Conservation (phyloP, 2,113 vertebrate genomes). For the Arizona elegans region DNA sequence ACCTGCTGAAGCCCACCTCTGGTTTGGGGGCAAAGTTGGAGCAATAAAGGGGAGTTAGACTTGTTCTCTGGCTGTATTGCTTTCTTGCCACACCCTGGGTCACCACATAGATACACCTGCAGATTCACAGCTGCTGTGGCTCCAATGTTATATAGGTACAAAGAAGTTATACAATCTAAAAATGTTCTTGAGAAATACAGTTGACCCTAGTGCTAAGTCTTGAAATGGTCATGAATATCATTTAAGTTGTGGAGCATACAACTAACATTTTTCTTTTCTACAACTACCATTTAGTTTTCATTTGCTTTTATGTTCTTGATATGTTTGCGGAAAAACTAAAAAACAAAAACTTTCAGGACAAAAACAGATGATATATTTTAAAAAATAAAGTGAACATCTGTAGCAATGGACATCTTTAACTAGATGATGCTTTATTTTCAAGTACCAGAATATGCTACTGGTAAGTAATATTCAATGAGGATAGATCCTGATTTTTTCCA, state of each 20-base stretch:
- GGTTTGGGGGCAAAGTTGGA: too few relatives aligned
- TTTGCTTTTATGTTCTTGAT: neutral
- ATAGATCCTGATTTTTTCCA: neutral
- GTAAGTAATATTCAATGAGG: neutral
- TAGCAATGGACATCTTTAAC: neutral
- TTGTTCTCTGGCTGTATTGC: too few relatives aligned
- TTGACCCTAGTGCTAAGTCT: neutral
- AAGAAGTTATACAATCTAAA: neutral
- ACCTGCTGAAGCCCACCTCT: too few relatives aligned
- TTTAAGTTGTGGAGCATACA: neutral
- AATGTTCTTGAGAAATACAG: neutral
- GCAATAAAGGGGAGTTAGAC: too few relatives aligned
- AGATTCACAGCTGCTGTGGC: neutral
- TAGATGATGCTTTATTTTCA: neutral
- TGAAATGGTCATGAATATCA: neutral
- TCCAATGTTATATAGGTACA: neutral
- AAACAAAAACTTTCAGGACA: neutral
- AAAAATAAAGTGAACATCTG: neutral
- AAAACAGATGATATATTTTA: neutral
- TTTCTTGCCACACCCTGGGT: too few relatives aligned
- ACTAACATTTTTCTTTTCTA: neutral
- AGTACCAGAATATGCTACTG: neutral
- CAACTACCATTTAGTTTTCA: neutral
- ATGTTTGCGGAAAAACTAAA: neutral
- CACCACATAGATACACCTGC: neutral